Evolutionary conservation across 2,113 vertebrate species (phyloP).

Genomic region (Heterotilapia buettikoferi): DNA sequence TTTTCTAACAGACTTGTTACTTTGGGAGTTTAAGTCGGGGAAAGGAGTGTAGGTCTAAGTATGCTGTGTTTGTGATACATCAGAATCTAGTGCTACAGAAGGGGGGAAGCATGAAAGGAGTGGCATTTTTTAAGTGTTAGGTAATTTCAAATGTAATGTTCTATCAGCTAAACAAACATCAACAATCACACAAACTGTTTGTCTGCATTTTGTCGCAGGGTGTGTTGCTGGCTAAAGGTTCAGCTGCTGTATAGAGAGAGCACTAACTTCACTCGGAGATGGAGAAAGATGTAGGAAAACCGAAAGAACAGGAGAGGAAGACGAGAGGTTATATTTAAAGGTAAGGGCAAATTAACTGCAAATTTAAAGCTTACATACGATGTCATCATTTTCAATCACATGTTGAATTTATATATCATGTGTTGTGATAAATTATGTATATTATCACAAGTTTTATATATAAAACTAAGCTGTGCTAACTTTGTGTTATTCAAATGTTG

Average conservation of each 20-base stretch:
- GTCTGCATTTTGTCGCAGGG: background rate
- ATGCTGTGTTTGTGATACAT: background rate
- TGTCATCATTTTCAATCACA: background rate
- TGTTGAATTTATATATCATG: too few relatives aligned
- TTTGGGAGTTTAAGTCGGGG: background rate
- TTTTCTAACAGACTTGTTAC: background rate
- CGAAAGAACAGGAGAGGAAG: background rate
- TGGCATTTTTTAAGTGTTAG: background rate
- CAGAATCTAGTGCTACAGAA: background rate
- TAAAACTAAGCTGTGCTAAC: too few relatives aligned
- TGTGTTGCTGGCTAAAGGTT: background rate
- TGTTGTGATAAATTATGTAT: background rate
- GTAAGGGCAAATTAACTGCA: background rate
- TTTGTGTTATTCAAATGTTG: too few relatives aligned
- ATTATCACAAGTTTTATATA: background rate
- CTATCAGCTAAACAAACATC: background rate
- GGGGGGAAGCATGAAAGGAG: background rate
- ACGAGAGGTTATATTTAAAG: background rate
- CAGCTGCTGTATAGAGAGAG: background rate
- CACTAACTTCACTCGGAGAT: background rate
- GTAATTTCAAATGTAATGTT: background rate
- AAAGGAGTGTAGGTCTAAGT: background rate
- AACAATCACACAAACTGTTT: background rate
- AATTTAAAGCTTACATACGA: background rate
- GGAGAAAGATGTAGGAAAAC: background rate